Conservation (phyloP, 2,888 invertebrate genomes). For the Parapristionchus giblindavisi region DNA sequence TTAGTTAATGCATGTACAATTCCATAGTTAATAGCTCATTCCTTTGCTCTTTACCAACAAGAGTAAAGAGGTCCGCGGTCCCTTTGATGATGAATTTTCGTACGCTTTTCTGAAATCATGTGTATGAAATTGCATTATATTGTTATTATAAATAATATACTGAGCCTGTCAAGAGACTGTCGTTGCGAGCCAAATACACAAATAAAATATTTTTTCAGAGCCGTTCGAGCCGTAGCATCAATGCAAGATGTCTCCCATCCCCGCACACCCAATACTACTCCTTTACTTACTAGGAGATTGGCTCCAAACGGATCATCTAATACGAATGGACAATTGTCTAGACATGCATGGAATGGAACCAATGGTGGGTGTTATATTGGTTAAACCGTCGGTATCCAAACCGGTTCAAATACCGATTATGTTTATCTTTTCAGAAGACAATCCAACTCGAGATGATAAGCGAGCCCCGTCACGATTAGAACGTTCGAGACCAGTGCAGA, state of each 20-base stretch:
- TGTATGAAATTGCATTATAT: not conserved
- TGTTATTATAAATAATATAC: not conserved
- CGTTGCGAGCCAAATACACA: not conserved
- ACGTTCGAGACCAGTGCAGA: constrained; percentile 14
- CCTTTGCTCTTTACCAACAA: too few relatives aligned
- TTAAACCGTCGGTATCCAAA: not conserved
- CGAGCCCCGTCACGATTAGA: constrained; percentile 7
- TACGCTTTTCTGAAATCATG: too few relatives aligned
- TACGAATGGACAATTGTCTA: not conserved
- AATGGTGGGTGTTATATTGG: not conserved
- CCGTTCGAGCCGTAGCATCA: constrained; percentile 23
- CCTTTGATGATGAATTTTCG: too few relatives aligned
- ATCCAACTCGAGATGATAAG: constrained; percentile 15
- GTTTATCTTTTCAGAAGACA: constrained; percentile 2
- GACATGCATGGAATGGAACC: not conserved
- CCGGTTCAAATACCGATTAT: not conserved
- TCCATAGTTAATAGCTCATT: too few relatives aligned
- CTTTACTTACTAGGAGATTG: constrained; percentile 1
- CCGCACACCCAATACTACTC: constrained; percentile 27
- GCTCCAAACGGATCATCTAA: not conserved
- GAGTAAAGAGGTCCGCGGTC: too few relatives aligned
- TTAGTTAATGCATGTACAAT: too few relatives aligned
- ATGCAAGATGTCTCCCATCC: constrained; percentile 32
- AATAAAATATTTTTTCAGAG: constrained; percentile 15
- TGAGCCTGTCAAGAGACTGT: not conserved